Percentiles rank a stretch among this genome's conserved stretches.
These are phyloP conservation scores for Drosophila neocordata DNA, from an alignment of 1,140 invertebrate genomes.

Conservation along the genomic window DNA sequence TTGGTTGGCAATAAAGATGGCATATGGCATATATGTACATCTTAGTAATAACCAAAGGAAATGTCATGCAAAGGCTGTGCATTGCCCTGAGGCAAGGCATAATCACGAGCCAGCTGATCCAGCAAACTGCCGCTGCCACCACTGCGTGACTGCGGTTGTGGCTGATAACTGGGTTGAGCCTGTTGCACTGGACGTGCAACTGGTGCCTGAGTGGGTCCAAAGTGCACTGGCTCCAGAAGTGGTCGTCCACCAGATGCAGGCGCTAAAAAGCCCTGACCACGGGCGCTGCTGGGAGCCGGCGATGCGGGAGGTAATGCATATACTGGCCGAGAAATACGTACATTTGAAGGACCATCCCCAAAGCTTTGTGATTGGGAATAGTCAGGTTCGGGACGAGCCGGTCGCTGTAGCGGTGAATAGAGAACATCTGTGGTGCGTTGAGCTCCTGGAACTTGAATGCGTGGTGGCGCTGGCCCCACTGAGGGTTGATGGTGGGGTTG, in stretches of 20 bases:
- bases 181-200: conserved; percentile 65
- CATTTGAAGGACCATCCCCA: conserved; percentile 72
- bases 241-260: conserved; percentile 74
- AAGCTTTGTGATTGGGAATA: conserved; percentile 76
- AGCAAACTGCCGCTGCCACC: conserved; percentile 86
- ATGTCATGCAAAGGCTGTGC: conserved; percentile 90
- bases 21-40: not conserved
- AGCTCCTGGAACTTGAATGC: conserved; percentile 81
- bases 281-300: conserved; percentile 68
- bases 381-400: conserved; percentile 74
- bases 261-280: conserved; percentile 73
- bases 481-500: conserved; percentile 50
- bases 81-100: conserved; percentile 87
- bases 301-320: conserved; percentile 74
- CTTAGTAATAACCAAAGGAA: conserved; percentile 89
- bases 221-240: conserved; percentile 65
- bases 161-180: conserved; percentile 76
- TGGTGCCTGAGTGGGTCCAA: conserved; percentile 60
- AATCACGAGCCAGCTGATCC: conserved; percentile 91
- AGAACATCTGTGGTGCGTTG: conserved; percentile 78
- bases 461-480: conserved; percentile 64
- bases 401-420: conserved; percentile 73
- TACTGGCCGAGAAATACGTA: conserved; percentile 78
- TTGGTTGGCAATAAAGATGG: not conserved
- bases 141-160: conserved; percentile 80